Evolutionary conservation across 2,113 vertebrate genomes (phyloP), one percentile per base, ranked within the genome.

Genomic region (Bufo gargarizans): DNA sequence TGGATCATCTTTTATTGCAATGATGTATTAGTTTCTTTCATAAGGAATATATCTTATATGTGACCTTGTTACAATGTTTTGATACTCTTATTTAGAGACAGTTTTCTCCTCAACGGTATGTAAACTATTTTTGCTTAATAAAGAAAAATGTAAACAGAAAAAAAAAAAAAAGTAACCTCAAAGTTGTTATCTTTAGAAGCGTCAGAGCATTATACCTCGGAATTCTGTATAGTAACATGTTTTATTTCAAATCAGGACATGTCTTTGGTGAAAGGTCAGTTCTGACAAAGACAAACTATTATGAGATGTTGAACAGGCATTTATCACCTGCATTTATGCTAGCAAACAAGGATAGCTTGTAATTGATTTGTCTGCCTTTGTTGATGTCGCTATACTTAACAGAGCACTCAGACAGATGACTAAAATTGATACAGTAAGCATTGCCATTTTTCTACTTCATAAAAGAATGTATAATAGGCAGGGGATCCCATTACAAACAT

Each of bases 381-480:
- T 72, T 84, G 82, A 72, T 58, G 13, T 50, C 65, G 56, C 82
- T 55, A 55, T 59, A 85, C 58, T 86, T 61, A 65, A 78, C 69
- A 77, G 77, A 86, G 85, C 17, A 82, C 63, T 59, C 74, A 86
- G 72, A 86, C 59, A 86, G 74, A 67, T 67, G 59, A 77, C 43
- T 69, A 43, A 77, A 61, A 77, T 77, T 61, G 55, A 61, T 76
- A 49, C 20, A 61, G 71, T 49, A 86, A 77, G 20, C 9, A 49
- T 12, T 72, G 49, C 67, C 67, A 84, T 84, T 61, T 69, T 85
- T 76, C 67, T 45, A 76, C 84, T 85, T 76, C 84, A 77, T 77
- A 61, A 86, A 85, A 58, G 6, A 72, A 76, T 76, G 55, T 58
- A 76, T 85, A 59, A 86, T 86, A 43, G 43, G 55, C 20, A 61